Evolutionary conservation across 2,797 vertebrate species (phyloP), one percentile per base, ranked within the genome.

Genomic region (Glyptemys insculpta): DNA sequence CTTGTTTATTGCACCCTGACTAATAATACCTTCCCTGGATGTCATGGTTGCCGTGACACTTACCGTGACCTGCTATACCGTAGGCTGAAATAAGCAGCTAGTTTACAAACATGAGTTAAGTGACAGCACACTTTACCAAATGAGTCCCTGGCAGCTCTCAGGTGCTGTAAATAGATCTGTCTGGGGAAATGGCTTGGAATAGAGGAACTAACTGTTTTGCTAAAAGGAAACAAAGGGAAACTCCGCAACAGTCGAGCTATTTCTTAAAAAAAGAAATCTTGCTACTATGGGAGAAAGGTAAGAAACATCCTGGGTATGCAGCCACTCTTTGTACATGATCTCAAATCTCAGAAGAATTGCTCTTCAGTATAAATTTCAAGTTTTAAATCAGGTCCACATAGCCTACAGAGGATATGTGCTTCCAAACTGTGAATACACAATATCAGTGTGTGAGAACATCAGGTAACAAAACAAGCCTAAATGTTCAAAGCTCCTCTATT

Each of bases 281-380:
- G 93, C 85, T 91, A 53, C 83, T 94, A 81, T 87, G 91, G 93
- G 94, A 97, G 95, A 97, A 97, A 98, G 94, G 91, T 79, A 92
- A 91, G 94, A 97, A 97, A 93, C 56, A 96, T 97, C 91, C 93
- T 86, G 91, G 96, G 89, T 94, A 83, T 97, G 87, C 83, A 95
- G 81, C 96, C 89, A 87, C 96, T 98, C 97, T 98, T 98, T 97
- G 96, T 97, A 97, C 19, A 76, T 18, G 29, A 25, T 87, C 84
- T 89, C 25, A 18, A 81, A 85, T 83, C 95, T 89, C 84, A 65
- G 76, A 88, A 95, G 92, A 82, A 90, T 83, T 56, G 72, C 86
- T 91, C 5, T 94, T 93, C 54, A 16, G 85, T 93, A 72, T 93
- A 87, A 96, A 88, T 95, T 96, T 95, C 12, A 91, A 94, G 81